A percentile compares a stretch with the other conserved stretches of the same genome.
Conservation (phyloP, 2,888 invertebrate genomes). For the Cinara cedri region DNA sequence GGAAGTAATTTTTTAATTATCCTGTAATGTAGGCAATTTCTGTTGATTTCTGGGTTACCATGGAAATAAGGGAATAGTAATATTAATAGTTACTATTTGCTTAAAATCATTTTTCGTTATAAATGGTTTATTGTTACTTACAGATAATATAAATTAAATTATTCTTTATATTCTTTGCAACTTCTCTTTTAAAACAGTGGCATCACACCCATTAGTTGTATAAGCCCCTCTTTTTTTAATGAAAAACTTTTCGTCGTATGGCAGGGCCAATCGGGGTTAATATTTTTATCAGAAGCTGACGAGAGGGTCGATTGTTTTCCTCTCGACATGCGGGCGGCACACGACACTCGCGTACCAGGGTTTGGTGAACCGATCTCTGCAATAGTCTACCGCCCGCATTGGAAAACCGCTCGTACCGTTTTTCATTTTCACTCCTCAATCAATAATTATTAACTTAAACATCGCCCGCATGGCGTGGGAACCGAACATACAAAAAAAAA, state of each 20-base stretch:
- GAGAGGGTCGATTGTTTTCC: constrained; percentile 25
- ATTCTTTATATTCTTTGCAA: too few species aligned
- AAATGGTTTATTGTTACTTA: too few species aligned
- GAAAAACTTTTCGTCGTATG: not conserved
- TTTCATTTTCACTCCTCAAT: not conserved
- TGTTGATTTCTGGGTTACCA: too few species aligned
- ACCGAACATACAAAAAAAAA: constrained; percentile 5
- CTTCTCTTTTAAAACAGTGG: too few species aligned
- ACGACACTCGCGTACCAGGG: not conserved
- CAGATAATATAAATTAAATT: too few species aligned
- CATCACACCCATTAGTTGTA: too few species aligned
- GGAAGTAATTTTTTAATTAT: too few species aligned
- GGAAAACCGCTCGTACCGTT: constrained; percentile 4
- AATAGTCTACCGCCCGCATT: constrained; percentile 21
- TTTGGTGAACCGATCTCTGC: not conserved
- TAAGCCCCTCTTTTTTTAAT: too few species aligned
- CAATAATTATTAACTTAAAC: not conserved
- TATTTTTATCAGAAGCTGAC: not conserved
- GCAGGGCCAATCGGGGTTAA: constrained; percentile 32
- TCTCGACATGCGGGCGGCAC: constrained; percentile 20
- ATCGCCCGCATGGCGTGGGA: constrained; percentile 18
- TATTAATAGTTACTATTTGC: too few species aligned
- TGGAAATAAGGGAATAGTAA: too few species aligned
- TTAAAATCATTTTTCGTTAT: too few species aligned
- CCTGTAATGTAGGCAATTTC: too few species aligned